Evolutionary conservation across 2,888 invertebrate species (phyloP), one percentile per base, ranked within the genome.

Genomic region (Ethmia dodecea): DNA sequence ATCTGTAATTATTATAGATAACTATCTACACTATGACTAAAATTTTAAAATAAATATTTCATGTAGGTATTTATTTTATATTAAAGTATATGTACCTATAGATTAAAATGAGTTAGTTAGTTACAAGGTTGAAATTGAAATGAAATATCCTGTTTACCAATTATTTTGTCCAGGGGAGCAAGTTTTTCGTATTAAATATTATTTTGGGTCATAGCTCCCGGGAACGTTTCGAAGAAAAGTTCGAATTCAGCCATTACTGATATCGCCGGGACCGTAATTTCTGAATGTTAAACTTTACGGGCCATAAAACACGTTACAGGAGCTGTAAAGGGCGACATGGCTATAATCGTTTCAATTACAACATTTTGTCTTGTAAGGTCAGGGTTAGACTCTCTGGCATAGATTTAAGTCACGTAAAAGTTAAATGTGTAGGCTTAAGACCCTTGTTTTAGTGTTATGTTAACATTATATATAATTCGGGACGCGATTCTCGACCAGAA

Each of bases 311-410:
- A 27, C 24, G 43, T 38, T 31, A 33, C 31, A 25, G 8, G 5
- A 25, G 10, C 28, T 29, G 37, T 49, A 47, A 50, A 50, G 46
- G 24, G 29, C 31, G 40, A 41, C 42, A 37, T 35, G 28, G 35
- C 31, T 32, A 45, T 52, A 50, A 56, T 55, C 53, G 47, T 49
- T 59, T 47, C 53, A 57, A 53, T 60, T 59, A 50, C 55, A 45
- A 11, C 14, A 13, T n/a, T 25, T 13, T 14, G 14, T 14, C 13
- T 11, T 9, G n/a, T 11, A 6, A 4, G 26, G 10, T 10, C 1
- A n/a, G 10, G 10, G 10, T 11, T 6, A 2, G 5, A 6, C 5
- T 5, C 11, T 10, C 11, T 29, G 29, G 2, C 9, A 3, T 15
- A 28, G 9, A 28, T 28, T 5, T 5, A 25, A n/a, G n/a, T n/a